Conservation (phyloP, 2,888 invertebrate genomes). For the Xestia ashworthii region DNA sequence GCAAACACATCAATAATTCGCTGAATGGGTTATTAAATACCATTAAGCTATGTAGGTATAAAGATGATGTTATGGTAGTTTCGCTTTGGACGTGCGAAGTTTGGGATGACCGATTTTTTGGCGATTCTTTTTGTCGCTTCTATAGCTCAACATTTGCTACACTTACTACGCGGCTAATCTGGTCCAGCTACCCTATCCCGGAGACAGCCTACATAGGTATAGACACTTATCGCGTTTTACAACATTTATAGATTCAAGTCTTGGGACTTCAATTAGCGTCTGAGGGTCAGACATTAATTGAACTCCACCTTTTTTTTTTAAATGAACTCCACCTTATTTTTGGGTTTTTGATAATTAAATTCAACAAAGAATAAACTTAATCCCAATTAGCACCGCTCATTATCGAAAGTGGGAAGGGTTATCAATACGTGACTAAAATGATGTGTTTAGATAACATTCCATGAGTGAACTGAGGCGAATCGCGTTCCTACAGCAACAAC, state of each 20-base stretch:
- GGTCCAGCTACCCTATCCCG: neutral
- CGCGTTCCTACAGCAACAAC: neutral
- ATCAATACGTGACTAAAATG: conserved; percentile 25
- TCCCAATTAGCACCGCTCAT: neutral
- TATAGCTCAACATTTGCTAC: neutral
- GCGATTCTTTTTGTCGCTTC: too few species aligned
- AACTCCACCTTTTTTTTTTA: neutral
- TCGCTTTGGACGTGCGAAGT: neutral
- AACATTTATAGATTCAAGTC: neutral
- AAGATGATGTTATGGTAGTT: neutral
- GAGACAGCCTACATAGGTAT: neutral
- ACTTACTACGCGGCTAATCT: neutral
- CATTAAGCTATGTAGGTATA: neutral
- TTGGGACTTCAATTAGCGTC: neutral
- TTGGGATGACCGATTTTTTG: neutral
- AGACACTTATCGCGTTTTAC: neutral
- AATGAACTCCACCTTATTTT: neutral
- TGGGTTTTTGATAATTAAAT: neutral
- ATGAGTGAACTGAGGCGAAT: conserved; percentile 1
- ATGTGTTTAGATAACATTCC: conserved; percentile 16
- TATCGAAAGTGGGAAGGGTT: neutral
- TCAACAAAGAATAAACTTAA: neutral
- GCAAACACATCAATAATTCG: neutral
- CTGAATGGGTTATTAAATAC: neutral
- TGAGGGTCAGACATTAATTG: neutral